phyloP scores from a whole-genome alignment of 2,888 invertebrate species.

The Galerucella nymphaeae region DNA sequence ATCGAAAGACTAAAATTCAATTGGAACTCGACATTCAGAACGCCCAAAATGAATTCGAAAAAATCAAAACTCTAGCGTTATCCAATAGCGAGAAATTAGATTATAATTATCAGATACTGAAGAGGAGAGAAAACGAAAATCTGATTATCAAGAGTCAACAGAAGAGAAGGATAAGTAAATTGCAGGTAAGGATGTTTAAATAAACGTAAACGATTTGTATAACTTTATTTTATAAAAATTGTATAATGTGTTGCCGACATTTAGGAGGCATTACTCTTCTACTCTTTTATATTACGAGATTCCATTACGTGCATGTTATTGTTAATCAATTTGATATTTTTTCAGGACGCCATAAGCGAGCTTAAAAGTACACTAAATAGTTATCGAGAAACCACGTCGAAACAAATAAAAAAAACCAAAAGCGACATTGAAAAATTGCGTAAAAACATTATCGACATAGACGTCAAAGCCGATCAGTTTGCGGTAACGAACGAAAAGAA shows the following conservation, averaged over 20 bases:
- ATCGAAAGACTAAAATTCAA: constrained; percentile 75
- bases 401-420: constrained; percentile 75
- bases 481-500: constrained; percentile 73
- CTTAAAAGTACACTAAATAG: constrained; percentile 75
- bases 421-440: constrained; percentile 76
- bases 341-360: constrained; percentile 77
- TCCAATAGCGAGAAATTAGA: constrained; percentile 91
- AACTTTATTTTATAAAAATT: no score
- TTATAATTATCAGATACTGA: constrained; percentile 89
- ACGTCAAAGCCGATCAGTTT: constrained; percentile 77
- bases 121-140: constrained; percentile 89
- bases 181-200: constrained; percentile 1
- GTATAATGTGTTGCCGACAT: no score
- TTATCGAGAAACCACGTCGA: constrained; percentile 73
- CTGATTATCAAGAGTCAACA: constrained; percentile 82
- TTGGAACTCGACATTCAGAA: constrained; percentile 78
- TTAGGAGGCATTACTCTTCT: no score
- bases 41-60: constrained; percentile 82
- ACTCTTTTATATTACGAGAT: no score
- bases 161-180: constrained; percentile 79
- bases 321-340: not conserved
- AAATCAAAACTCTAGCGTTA: constrained; percentile 81
- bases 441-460: constrained; percentile 74
- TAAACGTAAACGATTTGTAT: no score
- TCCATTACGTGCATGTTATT: no score